These are phyloP conservation scores for Artemia franciscana DNA, from an alignment of 1,140 invertebrate species.

Conservation along the genomic window DNA sequence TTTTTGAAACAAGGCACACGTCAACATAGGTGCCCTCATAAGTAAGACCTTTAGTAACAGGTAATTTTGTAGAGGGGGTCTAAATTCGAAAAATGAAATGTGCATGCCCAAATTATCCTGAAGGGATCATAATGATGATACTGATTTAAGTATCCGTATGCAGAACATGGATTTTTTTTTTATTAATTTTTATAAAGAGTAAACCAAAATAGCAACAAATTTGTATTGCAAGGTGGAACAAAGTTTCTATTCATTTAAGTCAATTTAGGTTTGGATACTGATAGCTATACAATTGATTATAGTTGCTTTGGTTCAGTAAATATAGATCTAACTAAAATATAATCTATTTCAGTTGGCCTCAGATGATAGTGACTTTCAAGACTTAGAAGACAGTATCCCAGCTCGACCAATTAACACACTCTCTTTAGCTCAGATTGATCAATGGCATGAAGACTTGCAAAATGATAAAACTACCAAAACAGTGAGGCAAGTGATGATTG, in stretches of 20 bases:
- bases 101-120: no score
- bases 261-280: background rate
- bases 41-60: no score
- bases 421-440: conserved; percentile 22
- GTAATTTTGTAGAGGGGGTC: no score
- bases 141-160: no score
- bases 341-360: conserved; percentile 34
- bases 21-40: no score
- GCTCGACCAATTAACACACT: conserved; percentile 14
- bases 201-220: background rate
- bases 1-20: no score
- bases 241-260: background rate
- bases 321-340: background rate
- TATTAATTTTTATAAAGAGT: background rate
- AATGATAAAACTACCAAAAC: conserved; percentile 16
- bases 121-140: no score
- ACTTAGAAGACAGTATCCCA: conserved; percentile 25
- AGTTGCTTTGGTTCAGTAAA: background rate
- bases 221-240: background rate
- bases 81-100: no score
- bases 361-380: conserved; percentile 41
- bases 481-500: conserved; percentile 36
- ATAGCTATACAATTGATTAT: no score
- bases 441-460: conserved; percentile 21
- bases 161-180: background rate